phyloP scores from a whole-genome alignment of 2,888 invertebrate genomes.

The Eupithecia exiguata region DNA sequence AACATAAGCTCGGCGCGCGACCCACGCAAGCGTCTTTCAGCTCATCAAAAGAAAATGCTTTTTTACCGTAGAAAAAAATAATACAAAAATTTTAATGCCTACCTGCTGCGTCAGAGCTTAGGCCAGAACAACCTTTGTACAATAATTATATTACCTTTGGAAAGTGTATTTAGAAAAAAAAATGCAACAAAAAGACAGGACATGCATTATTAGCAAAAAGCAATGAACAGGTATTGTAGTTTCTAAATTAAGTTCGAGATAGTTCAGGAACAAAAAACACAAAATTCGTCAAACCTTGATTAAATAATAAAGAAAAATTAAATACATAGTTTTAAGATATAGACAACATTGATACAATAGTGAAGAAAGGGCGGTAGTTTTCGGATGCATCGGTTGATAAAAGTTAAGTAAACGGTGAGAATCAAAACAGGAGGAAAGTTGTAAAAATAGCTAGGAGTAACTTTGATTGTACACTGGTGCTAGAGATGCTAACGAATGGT shows the following conservation, averaged over 20 bases:
- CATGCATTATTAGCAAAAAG: slow-evolving; percentile 48
- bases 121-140: neutral
- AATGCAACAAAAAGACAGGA: slow-evolving; percentile 11
- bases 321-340: slow-evolving; percentile 51
- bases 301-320: slow-evolving; percentile 45
- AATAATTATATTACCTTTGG: neutral
- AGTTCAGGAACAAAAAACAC: slow-evolving; percentile 34
- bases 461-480: slow-evolving; percentile 59
- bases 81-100: neutral
- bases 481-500: slow-evolving; percentile 64
- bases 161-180: neutral
- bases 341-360: slow-evolving; percentile 83
- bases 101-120: neutral
- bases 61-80: neutral
- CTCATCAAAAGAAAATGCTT: slow-evolving; percentile 16
- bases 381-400: slow-evolving; percentile 74
- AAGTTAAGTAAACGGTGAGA: slow-evolving; percentile 52
- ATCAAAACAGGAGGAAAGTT: slow-evolving; percentile 53
- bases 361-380: slow-evolving; percentile 82
- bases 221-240: slow-evolving; percentile 35
- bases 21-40: slow-evolving; percentile 18
- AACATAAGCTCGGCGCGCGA: slow-evolving; percentile 26
- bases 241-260: slow-evolving; percentile 33
- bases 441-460: slow-evolving; percentile 51
- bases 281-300: slow-evolving; percentile 45